Evolutionary conservation across 2,888 invertebrate species (phyloP).

Genomic region (Neria commutata): DNA sequence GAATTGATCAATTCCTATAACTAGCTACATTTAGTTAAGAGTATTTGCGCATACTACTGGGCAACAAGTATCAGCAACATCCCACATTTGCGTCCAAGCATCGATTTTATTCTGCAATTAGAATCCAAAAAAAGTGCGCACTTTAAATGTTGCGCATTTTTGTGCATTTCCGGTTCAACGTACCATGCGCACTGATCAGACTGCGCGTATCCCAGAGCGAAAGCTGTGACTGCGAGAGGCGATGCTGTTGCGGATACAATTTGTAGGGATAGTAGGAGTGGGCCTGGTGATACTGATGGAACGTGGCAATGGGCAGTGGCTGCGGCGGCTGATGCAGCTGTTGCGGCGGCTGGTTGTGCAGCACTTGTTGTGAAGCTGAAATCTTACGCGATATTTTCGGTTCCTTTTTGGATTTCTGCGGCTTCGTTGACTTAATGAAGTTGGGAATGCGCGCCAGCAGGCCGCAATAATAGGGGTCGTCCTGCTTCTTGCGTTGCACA

Average conservation of each 20-base stretch:
- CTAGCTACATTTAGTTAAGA: too few species aligned
- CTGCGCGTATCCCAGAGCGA: slow-evolving; percentile 61
- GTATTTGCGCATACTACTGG: too few species aligned
- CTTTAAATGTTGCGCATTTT: not conserved
- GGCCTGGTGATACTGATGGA: slow-evolving; percentile 50
- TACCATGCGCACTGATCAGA: slow-evolving; percentile 59
- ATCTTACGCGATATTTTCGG: slow-evolving; percentile 58
- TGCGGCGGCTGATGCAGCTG: slow-evolving; percentile 44
- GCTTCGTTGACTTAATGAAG: slow-evolving; percentile 66
- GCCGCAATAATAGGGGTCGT: slow-evolving; percentile 75
- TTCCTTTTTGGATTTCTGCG: slow-evolving; percentile 50
- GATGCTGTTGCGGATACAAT: slow-evolving; percentile 57
- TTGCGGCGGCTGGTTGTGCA: slow-evolving; percentile 28
- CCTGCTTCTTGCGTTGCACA: slow-evolving; percentile 62
- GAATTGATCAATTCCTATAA: too few species aligned
- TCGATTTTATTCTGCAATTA: not conserved
- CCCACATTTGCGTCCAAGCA: too few species aligned
- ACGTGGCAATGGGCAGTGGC: slow-evolving; percentile 58
- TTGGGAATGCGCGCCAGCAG: slow-evolving; percentile 73
- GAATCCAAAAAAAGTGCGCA: not conserved
- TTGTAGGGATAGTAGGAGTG: slow-evolving; percentile 58
- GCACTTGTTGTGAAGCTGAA: slow-evolving; percentile 53
- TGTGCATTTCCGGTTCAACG: slow-evolving; percentile 6
- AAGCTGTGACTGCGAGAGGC: slow-evolving; percentile 59
- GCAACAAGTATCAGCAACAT: too few species aligned